phyloP scores from a whole-genome alignment of 2,888 invertebrate species.

The Agriotes lineatus region DNA sequence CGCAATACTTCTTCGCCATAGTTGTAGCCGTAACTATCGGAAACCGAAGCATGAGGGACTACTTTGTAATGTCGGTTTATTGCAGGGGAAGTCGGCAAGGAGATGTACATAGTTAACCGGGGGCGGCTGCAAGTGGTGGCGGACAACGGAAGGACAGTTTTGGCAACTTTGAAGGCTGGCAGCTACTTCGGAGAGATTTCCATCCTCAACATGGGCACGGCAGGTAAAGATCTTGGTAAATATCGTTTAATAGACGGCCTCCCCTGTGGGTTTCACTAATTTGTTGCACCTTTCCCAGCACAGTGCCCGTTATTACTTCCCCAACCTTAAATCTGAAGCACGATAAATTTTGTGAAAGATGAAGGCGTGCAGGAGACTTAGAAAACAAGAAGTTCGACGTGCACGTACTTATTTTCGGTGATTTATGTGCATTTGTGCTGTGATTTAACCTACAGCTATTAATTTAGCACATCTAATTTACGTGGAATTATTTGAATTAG shows the following conservation, averaged over 20 bases:
- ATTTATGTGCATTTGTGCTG: too few relatives aligned
- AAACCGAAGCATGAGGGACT: constrained; percentile 1
- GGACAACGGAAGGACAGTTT: constrained; percentile 94
- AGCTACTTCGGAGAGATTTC: constrained; percentile 99
- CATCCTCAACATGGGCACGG: constrained; percentile 99
- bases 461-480: too few relatives aligned
- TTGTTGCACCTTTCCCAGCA: constrained; percentile 26
- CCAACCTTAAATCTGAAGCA: constrained; percentile 18
- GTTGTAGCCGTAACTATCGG: constrained; percentile 20
- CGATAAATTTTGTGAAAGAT: constrained; percentile 8
- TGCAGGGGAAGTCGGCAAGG: constrained; percentile 98
- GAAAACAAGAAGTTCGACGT: not conserved
- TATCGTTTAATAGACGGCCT: constrained; percentile 73
- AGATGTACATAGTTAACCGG: constrained; percentile 99
- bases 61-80: constrained; percentile 45
- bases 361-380: not conserved
- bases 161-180: constrained; percentile 97
- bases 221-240: constrained; percentile 98
- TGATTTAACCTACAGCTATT: too few relatives aligned
- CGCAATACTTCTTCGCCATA: constrained; percentile 23
- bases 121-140: constrained; percentile 95
- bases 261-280: constrained; percentile 36
- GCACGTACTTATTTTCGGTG: not conserved
- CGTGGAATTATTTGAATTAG: too few relatives aligned
- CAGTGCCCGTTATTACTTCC: constrained; percentile 3